These are phyloP conservation scores for Etia nguti DNA, from an alignment of 2,113 vertebrate species.

Conservation along the genomic window DNA sequence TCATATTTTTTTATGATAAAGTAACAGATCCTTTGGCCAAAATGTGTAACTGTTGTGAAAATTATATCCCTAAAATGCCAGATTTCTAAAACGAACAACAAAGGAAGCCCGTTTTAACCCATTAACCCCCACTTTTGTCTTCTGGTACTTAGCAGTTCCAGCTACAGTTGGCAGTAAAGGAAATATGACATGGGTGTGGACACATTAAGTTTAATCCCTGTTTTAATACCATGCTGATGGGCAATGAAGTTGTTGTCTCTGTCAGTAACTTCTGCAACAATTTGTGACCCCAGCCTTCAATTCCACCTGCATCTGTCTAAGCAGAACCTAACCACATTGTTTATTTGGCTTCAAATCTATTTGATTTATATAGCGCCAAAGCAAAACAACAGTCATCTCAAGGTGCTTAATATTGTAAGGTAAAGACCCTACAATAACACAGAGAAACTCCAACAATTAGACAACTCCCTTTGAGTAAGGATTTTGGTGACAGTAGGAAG, in stretches of 20 bases:
- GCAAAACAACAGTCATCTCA: background rate
- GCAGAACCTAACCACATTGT: background rate
- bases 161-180: background rate
- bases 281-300: background rate
- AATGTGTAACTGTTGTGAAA: too few relatives aligned
- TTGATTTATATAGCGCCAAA: background rate
- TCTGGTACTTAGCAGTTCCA: background rate
- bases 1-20: too few relatives aligned
- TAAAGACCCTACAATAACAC: background rate
- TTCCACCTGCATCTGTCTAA: background rate
- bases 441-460: background rate
- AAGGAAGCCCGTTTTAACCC: background rate
- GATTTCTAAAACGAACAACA: too few relatives aligned
- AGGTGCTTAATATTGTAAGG: background rate
- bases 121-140: background rate
- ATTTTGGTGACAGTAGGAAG: background rate
- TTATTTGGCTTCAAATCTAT: background rate
- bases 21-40: too few relatives aligned
- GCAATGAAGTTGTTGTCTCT: background rate
- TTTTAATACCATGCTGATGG: background rate
- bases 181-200: background rate
- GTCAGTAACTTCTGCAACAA: background rate
- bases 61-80: too few relatives aligned
- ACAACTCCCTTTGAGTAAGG: background rate
- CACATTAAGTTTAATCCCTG: background rate